Evolutionary conservation across 2,113 vertebrate genomes (phyloP).

Genomic region (Clarias gariepinus): DNA sequence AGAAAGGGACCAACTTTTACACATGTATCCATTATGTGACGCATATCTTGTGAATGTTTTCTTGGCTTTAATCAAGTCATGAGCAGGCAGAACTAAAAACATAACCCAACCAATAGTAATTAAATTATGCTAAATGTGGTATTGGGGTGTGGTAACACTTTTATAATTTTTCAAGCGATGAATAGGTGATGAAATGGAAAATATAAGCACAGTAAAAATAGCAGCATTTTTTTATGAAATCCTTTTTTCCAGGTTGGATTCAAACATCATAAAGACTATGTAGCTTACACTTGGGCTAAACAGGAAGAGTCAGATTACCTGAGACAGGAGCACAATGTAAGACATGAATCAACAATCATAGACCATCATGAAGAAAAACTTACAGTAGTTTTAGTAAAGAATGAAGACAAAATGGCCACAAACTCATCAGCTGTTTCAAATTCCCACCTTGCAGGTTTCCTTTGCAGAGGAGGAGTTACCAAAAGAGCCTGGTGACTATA

Average conservation of each 20-base stretch:
- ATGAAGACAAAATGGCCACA: neutral
- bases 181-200: neutral
- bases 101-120: neutral
- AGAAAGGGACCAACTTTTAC: neutral
- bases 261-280: conserved; percentile 93
- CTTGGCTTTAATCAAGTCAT: neutral
- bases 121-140: neutral
- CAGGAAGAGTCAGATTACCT: conserved; percentile 83
- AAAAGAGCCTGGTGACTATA: conserved; percentile 87
- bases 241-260: conserved; percentile 84
- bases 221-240: neutral
- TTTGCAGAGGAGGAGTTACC: conserved; percentile 91
- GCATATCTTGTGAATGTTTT: neutral
- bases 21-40: neutral
- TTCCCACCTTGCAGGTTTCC: conserved; percentile 72
- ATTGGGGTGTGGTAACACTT: neutral
- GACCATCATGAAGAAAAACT: neutral
- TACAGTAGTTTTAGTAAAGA: neutral
- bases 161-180: neutral
- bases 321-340: conserved; percentile 49
- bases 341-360: neutral
- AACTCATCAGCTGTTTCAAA: neutral
- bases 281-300: conserved; percentile 92
- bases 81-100: neutral
- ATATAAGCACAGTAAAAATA: neutral